Evolutionary conservation across 2,888 invertebrate species (phyloP), one percentile per base, ranked within the genome.

Genomic region (Eupeodes luniger): DNA sequence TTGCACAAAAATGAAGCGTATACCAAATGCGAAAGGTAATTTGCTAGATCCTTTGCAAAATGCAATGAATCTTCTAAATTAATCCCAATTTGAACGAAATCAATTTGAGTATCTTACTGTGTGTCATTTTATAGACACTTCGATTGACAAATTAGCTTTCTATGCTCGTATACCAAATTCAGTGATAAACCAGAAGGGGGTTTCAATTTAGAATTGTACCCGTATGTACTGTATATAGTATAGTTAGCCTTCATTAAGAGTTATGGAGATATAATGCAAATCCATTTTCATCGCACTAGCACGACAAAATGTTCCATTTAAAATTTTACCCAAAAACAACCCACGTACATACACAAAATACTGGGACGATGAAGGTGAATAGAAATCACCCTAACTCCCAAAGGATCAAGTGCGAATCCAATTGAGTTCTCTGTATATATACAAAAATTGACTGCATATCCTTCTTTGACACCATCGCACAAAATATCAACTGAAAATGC

Each of bases 341-440:
- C 61, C 61, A 19, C 19, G 9, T 53, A 10, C 61, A 19, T 19
- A 16, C 16, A 10, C 6, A 10, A 19, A 19, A 34, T 14, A n/a
- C 3, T 27, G 34, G 7, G n/a, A 55, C 53, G 16, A 9, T 40
- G 40, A 7, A 7, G 16, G 55, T 69, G 53, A 69, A 69, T 70
- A 53, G 47, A 27, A 57, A 49, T 72, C 69, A 59, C 51, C 69
- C 67, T 61, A 16, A 49, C 57, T 61, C 87, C 69, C 77, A 53
- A 74, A 80, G 77, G 83, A 87, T 61, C 80, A 78, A 84, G 81
- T 84, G 76, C 55, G 70, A 84, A 88, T 77, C 84, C 84, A 88
- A 88, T 88, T 81, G 84, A 81, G 72, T 57, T 27, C 19, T 47
- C 57, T 19, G 19, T 19, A 19, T 19, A 19, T 27, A 27, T 12